Percentiles rank a stretch among this genome's conserved stretches.
Conservation (phyloP, 2,797 vertebrate genomes). For the Loriculus beryllinus region DNA sequence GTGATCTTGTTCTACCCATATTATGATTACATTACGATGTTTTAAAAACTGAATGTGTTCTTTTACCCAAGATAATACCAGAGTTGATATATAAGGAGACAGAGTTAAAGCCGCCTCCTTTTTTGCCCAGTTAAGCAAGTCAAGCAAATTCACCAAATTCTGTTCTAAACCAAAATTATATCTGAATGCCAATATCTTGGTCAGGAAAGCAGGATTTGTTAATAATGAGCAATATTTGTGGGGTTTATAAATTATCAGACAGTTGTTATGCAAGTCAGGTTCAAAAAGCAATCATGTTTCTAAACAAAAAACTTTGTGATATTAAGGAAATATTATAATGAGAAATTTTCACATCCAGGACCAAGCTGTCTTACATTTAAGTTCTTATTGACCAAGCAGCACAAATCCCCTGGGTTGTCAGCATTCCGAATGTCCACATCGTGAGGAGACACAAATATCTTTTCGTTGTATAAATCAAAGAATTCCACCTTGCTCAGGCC, state of each 20-base stretch:
- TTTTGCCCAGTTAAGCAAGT: not conserved
- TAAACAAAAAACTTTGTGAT: not conserved
- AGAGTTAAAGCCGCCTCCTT: not conserved
- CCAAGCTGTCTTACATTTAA: constrained; percentile 70
- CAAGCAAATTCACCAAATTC: not conserved
- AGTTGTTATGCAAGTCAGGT: not conserved
- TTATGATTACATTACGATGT: not conserved
- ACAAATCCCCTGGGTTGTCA: constrained; percentile 82
- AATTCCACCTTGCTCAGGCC: constrained; percentile 93
- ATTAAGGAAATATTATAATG: not conserved
- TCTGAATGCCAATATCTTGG: not conserved
- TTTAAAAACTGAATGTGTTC: not conserved
- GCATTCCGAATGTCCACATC: constrained; percentile 89
- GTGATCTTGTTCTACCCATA: not conserved
- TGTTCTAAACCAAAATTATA: not conserved
- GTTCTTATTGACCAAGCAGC: constrained; percentile 85
- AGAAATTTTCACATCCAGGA: not conserved
- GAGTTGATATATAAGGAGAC: not conserved
- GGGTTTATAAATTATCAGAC: not conserved
- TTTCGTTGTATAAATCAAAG: constrained; percentile 81
- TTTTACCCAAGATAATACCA: not conserved
- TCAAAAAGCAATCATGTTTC: not conserved
- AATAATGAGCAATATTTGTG: not conserved
- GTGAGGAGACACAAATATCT: constrained; percentile 88
- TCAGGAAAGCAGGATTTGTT: not conserved